Conservation (phyloP, 2,113 vertebrate species). For the Lycaon pictus region DNA sequence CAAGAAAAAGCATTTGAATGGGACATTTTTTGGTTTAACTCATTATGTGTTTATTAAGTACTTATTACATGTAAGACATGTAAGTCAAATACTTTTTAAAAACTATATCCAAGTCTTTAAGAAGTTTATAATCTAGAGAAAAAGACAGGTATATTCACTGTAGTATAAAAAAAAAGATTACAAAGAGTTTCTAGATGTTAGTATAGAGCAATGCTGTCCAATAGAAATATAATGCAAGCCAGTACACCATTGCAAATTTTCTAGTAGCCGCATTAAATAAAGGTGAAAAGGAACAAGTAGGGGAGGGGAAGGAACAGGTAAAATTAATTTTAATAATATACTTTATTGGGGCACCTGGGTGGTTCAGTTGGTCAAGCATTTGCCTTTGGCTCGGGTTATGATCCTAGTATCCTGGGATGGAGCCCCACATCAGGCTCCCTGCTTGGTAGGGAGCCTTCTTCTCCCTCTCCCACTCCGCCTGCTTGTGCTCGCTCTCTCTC, state of each 20-base stretch:
- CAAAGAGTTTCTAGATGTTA: background rate
- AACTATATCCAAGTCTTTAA: background rate
- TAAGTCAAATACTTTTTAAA: background rate
- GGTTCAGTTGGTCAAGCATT: too few species aligned
- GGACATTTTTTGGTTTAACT: background rate
- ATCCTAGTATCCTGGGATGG: too few species aligned
- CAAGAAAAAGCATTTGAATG: background rate
- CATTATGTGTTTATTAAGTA: background rate
- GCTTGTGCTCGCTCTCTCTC: too few species aligned
- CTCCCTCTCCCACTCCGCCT: too few species aligned
- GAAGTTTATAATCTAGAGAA: background rate
- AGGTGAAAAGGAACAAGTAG: background rate
- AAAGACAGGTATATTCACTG: background rate
- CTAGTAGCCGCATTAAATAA: background rate
- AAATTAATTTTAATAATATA: conserved; percentile 15
- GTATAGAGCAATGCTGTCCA: background rate
- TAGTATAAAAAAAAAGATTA: conserved; percentile 41
- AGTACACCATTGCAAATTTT: background rate
- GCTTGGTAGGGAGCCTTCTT: too few species aligned
- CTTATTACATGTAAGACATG: background rate
- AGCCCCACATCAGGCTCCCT: too few species aligned
- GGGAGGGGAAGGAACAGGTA: background rate
- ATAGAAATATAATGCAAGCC: background rate
- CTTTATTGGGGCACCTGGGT: background rate
- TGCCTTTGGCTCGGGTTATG: too few species aligned